phyloP scores from a whole-genome alignment of 2,888 invertebrate species.

The Ommatoiulus sabulosus region DNA sequence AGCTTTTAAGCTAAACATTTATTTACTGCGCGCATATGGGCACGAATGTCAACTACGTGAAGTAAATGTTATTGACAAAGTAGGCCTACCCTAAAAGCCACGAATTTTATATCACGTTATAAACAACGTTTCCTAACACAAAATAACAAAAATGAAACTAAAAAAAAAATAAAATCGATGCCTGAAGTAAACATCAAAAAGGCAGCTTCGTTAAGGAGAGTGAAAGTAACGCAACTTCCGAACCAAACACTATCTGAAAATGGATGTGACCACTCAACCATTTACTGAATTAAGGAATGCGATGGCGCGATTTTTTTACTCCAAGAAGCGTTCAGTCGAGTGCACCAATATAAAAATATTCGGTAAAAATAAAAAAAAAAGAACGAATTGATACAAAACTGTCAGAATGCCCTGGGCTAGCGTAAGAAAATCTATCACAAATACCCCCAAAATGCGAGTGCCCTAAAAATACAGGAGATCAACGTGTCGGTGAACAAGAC shows the following conservation, averaged over 20 bases:
- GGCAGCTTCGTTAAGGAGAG: not conserved
- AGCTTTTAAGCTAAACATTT: too few relatives aligned
- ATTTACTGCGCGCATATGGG: too few relatives aligned
- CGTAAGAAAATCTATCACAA: not conserved
- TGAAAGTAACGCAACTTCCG: not conserved
- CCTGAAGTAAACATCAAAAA: not conserved
- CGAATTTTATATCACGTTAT: too few relatives aligned
- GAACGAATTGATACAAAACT: not conserved
- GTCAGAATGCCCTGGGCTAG: not conserved
- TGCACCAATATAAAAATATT: not conserved
- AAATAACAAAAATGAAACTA: too few relatives aligned
- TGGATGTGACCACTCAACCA: slow-evolving; percentile 17
- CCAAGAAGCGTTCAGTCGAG: not conserved
- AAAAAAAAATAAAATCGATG: not conserved
- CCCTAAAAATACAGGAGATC: not conserved
- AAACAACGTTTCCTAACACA: too few relatives aligned
- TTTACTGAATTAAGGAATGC: slow-evolving; percentile 36
- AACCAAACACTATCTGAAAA: slow-evolving; percentile 10
- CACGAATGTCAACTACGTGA: too few relatives aligned
- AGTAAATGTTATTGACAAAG: too few relatives aligned
- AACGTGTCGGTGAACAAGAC: not conserved
- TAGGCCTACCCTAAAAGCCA: too few relatives aligned
- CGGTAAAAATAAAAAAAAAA: not conserved
- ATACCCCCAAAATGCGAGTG: not conserved
- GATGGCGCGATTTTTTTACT: not conserved